phyloP scores from a whole-genome alignment of 2,797 vertebrate species.

The Bryconaethiops microstoma region DNA sequence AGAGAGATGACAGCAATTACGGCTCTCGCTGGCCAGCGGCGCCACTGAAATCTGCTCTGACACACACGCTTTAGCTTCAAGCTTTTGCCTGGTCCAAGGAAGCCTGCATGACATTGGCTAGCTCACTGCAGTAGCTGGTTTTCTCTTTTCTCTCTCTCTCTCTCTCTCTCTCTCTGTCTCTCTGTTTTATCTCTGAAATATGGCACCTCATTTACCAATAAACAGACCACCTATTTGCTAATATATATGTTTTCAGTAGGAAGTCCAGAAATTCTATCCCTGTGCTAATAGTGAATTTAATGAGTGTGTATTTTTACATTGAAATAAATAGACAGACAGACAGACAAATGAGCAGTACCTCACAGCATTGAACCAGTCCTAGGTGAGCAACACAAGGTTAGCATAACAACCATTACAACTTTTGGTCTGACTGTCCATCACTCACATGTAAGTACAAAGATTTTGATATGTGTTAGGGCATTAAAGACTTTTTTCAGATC shows the following conservation, averaged over 20 bases:
- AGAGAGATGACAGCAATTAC: conserved; percentile 70
- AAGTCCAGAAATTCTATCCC: no score
- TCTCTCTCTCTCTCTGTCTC: conserved; percentile 3
- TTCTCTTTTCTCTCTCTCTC: conserved; percentile 23
- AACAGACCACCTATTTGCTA: conserved; percentile 34
- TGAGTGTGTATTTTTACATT: neutral
- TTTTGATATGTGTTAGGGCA: no score
- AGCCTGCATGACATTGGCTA: conserved; percentile 24
- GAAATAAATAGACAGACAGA: neutral
- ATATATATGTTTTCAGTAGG: neutral
- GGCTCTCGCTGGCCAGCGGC: conserved; percentile 50
- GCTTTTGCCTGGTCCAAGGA: conserved; percentile 22
- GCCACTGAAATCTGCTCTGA: conserved; percentile 51
- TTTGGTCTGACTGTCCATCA: no score
- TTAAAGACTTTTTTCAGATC: no score
- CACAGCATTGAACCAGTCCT: no score
- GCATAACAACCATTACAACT: no score
- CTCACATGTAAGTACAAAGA: no score
- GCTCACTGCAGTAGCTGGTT: conserved; percentile 25
- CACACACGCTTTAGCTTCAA: conserved; percentile 60
- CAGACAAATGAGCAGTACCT: neutral
- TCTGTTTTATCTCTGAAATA: neutral
- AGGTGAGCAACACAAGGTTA: no score
- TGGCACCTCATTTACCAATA: neutral
- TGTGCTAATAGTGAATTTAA: neutral